Percentiles rank a stretch among this genome's conserved stretches.
phyloP scores from a whole-genome alignment of 2,797 vertebrate genomes.

The Myotis myotis region DNA sequence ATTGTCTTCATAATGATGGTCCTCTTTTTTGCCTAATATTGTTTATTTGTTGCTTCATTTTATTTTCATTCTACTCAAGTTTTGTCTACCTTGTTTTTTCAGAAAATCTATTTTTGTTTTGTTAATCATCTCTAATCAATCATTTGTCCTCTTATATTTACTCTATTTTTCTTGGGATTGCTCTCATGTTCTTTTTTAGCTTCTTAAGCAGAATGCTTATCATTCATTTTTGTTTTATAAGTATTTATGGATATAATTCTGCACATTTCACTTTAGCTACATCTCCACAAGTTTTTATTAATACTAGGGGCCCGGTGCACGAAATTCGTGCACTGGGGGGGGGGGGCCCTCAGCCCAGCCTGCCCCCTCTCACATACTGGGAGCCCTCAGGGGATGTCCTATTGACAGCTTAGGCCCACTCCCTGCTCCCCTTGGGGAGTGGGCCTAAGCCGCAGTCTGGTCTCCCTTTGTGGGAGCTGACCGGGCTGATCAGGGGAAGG shows the following conservation, averaged over 20 bases:
- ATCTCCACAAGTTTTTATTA: not conserved
- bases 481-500: too few species aligned
- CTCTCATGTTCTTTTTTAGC: not conserved
- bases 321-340: too few species aligned
- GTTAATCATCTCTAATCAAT: not conserved
- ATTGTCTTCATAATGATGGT: conserved; percentile 32
- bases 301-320: too few species aligned
- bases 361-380: too few species aligned
- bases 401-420: too few species aligned
- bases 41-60: not conserved
- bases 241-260: not conserved
- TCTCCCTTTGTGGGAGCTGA: too few species aligned
- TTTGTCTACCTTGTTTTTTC: conserved; percentile 35
- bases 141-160: not conserved
- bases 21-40: not conserved
- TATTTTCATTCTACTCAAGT: not conserved
- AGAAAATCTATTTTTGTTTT: conserved; percentile 3
- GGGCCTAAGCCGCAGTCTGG: too few species aligned
- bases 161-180: not conserved
- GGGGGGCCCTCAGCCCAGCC: too few species aligned
- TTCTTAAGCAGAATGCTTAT: not conserved
- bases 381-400: too few species aligned
- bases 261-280: conserved; percentile 9
- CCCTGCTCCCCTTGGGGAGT: too few species aligned
- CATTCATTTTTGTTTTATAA: conserved; percentile 12